phyloP scores from a whole-genome alignment of 2,797 vertebrate species.

The Spinibarbus caldwelli region DNA sequence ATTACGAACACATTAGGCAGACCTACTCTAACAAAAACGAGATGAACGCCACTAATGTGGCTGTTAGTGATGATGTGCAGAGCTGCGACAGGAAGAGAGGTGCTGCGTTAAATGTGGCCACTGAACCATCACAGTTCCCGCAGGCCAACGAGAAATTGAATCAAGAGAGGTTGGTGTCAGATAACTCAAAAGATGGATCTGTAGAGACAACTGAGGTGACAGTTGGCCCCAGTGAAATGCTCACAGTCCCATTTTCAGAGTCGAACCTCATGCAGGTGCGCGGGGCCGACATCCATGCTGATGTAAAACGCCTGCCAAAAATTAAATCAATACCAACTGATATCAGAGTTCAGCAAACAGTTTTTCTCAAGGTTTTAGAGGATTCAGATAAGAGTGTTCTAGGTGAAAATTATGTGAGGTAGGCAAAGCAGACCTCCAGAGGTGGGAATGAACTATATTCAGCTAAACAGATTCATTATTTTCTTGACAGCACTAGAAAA shows the following conservation, averaged over 20 bases:
- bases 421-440: not conserved
- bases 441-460: not conserved
- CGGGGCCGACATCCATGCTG: not conserved
- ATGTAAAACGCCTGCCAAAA: conserved; percentile 23
- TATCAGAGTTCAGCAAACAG: conserved; percentile 10
- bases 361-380: not conserved
- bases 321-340: conserved; percentile 25
- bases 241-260: conserved; percentile 6
- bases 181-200: conserved; percentile 43
- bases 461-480: not conserved
- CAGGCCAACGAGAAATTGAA: conserved; percentile 23
- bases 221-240: conserved; percentile 11
- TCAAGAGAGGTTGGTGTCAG: conserved; percentile 31
- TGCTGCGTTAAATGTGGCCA: conserved; percentile 29
- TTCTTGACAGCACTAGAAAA: not conserved
- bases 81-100: conserved; percentile 11
- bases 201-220: conserved; percentile 26
- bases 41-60: conserved; percentile 14
- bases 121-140: conserved; percentile 37
- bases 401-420: not conserved
- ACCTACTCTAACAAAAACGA: conserved; percentile 11
- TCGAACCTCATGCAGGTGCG: not conserved
- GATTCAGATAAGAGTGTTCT: not conserved
- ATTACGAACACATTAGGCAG: not conserved
- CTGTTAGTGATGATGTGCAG: conserved; percentile 36